These are phyloP conservation scores for Monopis laevigella DNA, from an alignment of 2,888 invertebrate species.

Conservation along the genomic window DNA sequence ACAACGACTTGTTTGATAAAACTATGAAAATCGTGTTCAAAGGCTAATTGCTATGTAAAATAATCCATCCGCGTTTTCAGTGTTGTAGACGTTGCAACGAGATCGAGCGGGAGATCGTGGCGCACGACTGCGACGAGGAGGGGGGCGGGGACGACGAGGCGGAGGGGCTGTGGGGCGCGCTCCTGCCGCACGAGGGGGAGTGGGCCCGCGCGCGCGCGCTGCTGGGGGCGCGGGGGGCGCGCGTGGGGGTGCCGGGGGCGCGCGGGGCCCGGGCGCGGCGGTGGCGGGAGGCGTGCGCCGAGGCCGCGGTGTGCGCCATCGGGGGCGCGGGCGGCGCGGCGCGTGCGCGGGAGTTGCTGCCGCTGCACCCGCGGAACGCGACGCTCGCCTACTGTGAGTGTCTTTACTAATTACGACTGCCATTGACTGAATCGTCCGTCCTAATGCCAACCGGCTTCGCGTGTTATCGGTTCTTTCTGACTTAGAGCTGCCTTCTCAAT, in stretches of 20 bases:
- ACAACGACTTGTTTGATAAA: too few species aligned
- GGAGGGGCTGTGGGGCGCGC: conserved; percentile 26
- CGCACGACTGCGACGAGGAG: conserved; percentile 13
- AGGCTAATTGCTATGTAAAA: too few species aligned
- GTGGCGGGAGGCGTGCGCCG: conserved; percentile 11
- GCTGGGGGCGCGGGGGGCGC: conserved; percentile 10
- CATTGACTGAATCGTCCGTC: too few species aligned
- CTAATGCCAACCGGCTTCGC: too few species aligned
- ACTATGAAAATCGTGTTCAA: too few species aligned
- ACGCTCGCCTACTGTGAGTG: conserved; percentile 12
- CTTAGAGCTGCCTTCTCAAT: too few species aligned
- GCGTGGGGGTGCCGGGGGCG: conserved; percentile 11
- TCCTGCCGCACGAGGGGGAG: conserved; percentile 23
- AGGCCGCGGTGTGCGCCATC: conserved; percentile 14
- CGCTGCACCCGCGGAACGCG: conserved; percentile 11
- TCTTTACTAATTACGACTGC: too few species aligned
- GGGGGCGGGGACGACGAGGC: conserved; percentile 21
- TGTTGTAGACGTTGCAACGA: not conserved
- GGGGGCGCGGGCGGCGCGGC: conserved; percentile 17
- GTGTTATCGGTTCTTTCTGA: too few species aligned
- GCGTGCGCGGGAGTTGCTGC: conserved; percentile 24
- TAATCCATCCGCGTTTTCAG: not conserved
- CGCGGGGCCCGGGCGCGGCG: not conserved
- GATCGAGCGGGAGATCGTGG: conserved; percentile 25
- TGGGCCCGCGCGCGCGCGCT: conserved; percentile 17